A percentile compares a stretch with the other conserved stretches of the same genome.
phyloP scores from a whole-genome alignment of 2,797 vertebrate genomes.

The Poeciliopsis paucimaculata region DNA sequence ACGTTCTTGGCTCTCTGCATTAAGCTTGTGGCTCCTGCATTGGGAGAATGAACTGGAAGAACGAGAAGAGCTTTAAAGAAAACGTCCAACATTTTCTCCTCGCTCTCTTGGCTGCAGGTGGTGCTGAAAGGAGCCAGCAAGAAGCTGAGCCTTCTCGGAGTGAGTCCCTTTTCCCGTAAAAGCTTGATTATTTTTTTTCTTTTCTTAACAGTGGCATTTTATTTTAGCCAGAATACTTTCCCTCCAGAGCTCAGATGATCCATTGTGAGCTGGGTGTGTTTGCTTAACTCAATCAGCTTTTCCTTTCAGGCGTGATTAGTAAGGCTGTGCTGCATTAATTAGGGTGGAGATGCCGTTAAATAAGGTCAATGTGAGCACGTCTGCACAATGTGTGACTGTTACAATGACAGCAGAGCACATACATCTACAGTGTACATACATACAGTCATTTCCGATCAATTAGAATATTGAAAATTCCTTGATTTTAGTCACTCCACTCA shows the following conservation, averaged over 20 bases:
- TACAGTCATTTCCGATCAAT: not conserved
- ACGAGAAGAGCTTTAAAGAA: not conserved
- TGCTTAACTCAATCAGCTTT: constrained; percentile 30
- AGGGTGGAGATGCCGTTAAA: constrained; percentile 33
- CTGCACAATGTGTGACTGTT: constrained; percentile 35
- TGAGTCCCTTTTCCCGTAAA: constrained; percentile 59
- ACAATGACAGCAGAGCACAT: constrained; percentile 35
- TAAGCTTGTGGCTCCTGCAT: not conserved
- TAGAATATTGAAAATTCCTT: not conserved
- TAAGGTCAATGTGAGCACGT: constrained; percentile 15
- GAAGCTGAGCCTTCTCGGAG: constrained; percentile 85
- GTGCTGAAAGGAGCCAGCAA: constrained; percentile 86
- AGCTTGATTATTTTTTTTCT: not conserved
- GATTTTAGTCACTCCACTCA: not conserved
- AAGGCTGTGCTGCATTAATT: constrained; percentile 23
- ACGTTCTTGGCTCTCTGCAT: constrained; percentile 10
- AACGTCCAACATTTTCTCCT: constrained; percentile 6
- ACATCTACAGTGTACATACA: not conserved
- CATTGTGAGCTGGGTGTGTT: constrained; percentile 19
- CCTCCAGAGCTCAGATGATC: constrained; percentile 22
- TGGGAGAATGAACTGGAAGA: constrained; percentile 11
- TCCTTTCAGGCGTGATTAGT: constrained; percentile 37
- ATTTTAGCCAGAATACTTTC: constrained; percentile 15
- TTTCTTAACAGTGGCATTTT: not conserved
- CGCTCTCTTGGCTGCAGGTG: constrained; percentile 69